Evolutionary conservation across 2,113 vertebrate species (phyloP).

Genomic region (Cnemophilus loriae): DNA sequence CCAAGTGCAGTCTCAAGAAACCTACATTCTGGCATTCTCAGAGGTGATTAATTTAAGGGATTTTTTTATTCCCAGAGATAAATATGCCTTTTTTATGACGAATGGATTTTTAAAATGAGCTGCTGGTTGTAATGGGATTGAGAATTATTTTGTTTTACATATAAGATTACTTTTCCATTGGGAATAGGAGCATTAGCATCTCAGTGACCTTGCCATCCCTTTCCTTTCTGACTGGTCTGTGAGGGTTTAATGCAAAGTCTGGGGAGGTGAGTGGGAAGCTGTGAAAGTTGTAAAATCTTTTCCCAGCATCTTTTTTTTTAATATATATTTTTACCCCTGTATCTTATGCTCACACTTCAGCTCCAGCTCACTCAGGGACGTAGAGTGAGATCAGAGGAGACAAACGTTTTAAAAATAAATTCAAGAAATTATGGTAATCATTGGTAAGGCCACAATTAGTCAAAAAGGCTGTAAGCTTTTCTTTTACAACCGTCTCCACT

Average conservation of each 20-base stretch:
- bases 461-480: slow-evolving; percentile 58
- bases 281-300: not conserved
- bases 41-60: not conserved
- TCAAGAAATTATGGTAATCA: slow-evolving; percentile 3
- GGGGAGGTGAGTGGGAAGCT: not conserved
- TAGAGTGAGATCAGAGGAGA: not conserved
- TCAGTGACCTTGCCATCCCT: not conserved
- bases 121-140: not conserved
- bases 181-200: slow-evolving; percentile 3
- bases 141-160: not conserved
- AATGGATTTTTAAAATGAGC: not conserved
- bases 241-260: not conserved
- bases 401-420: not conserved
- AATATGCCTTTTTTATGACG: not conserved
- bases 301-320: not conserved
- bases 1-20: not conserved
- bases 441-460: slow-evolving; percentile 53
- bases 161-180: not conserved
- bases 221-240: not conserved
- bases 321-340: not conserved
- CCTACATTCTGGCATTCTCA: not conserved
- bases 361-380: not conserved
- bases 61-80: not conserved
- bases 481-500: slow-evolving; percentile 58
- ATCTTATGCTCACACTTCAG: not conserved